phyloP scores from a whole-genome alignment of 1,140 invertebrate genomes.

The Drosophila pachea region DNA sequence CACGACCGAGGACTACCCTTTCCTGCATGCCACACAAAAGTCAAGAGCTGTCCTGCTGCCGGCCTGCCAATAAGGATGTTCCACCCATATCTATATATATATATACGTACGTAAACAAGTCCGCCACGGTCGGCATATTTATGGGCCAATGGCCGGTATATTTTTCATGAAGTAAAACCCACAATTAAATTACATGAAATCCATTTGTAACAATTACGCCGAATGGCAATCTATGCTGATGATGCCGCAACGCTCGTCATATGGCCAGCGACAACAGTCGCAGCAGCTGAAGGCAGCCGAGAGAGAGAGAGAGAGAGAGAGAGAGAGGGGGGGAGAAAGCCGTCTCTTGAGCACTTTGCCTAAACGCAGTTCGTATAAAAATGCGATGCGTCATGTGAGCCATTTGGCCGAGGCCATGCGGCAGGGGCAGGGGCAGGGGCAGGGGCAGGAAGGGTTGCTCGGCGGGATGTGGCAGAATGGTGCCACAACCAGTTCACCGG shows the following conservation, averaged over 20 bases:
- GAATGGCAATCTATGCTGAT: constrained; percentile 77
- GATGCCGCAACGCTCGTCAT: constrained; percentile 65
- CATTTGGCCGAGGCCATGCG: constrained; percentile 54
- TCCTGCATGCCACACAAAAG: constrained; percentile 35
- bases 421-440: too few relatives aligned
- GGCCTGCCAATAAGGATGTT: constrained; percentile 35
- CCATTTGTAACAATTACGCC: constrained; percentile 75
- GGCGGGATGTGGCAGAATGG: constrained; percentile 42
- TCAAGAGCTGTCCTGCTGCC: constrained; percentile 14
- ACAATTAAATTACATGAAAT: constrained; percentile 77
- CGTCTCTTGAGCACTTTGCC: constrained; percentile 20
- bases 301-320: not conserved
- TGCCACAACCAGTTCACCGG: constrained; percentile 75
- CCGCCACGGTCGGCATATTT: constrained; percentile 41
- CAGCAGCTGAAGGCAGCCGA: constrained; percentile 4
- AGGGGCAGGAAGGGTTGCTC: constrained; percentile 15
- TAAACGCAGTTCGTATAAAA: constrained; percentile 67
- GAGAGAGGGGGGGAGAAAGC: too few relatives aligned
- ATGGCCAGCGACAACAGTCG: constrained; percentile 40
- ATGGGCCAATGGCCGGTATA: constrained; percentile 62
- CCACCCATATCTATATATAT: not conserved
- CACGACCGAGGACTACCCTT: constrained; percentile 22
- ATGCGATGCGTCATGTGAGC: constrained; percentile 75
- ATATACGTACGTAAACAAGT: not conserved
- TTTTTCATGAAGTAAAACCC: constrained; percentile 74